Evolutionary conservation across 2,797 vertebrate species (phyloP), one percentile per base, ranked within the genome.

Genomic region (Coregonus suidteri): DNA sequence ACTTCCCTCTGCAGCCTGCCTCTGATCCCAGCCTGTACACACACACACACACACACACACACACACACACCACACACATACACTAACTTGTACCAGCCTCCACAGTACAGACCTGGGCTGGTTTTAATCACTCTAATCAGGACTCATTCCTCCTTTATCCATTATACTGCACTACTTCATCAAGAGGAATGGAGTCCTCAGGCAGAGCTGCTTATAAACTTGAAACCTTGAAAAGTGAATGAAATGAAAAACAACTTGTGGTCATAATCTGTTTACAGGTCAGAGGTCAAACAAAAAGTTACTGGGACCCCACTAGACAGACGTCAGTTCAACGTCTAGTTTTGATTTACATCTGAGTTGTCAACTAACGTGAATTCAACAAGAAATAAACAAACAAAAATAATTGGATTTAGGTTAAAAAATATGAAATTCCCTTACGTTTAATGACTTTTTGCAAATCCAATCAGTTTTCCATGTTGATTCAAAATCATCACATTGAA

Each of bases 111-210:
- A 74, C 81, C 71, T 84, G 70, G 35, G 70, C 76, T 75, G 78
- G 66, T 85, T 90, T 88, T 85, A 90, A 91, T 91, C 87, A 82
- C 73, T 80, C 72, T 86, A 88, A 89, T 90, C 87, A 87, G 78
- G 84, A 86, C 84, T 87, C 84, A 82, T 88, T 89, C 79, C 68
- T 76, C 62, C 75, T 76, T 77, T 75, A 69, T 79, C 78, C 56
- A 77, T 83, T 82, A 85, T 82, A 88, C 90, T 88, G 82, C 81
- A 85, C 70, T 74, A 80, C 51, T 77, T 81, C 83, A 85, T 88
- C 84, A 82, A 76, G 65, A 68, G 67, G 84, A 88, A 84, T 71
- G 3, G 77, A 79, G 74, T 71, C 76, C 71, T 84, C 85, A 16
- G 11, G 9, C 51, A 25, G 76, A 85, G 88, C 79, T 75, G 6